Evolutionary conservation across 2,888 invertebrate species (phyloP).

Genomic region (Andrena haemorrhoa): DNA sequence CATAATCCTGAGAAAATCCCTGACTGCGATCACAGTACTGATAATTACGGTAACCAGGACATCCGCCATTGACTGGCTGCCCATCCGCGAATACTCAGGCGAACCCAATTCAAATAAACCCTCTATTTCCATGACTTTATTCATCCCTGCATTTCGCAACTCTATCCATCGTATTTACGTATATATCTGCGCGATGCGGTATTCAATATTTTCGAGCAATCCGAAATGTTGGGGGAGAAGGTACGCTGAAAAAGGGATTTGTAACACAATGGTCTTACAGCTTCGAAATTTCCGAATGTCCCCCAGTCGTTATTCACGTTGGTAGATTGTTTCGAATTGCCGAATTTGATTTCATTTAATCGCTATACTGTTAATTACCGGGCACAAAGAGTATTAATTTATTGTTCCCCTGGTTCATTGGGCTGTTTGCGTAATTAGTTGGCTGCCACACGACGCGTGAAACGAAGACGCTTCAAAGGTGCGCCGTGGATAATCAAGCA

Average conservation of each 20-base stretch:
- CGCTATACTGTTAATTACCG: slow-evolving; percentile 41
- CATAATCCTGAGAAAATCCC: slow-evolving; percentile 60
- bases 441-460: slow-evolving; percentile 41
- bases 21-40: slow-evolving; percentile 55
- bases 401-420: slow-evolving; percentile 50
- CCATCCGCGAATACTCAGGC: slow-evolving; percentile 86
- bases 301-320: not conserved
- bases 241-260: no score
- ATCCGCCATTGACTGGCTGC: slow-evolving; percentile 78
- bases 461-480: slow-evolving; percentile 55
- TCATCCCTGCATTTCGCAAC: not conserved
- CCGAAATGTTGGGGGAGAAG: no score
- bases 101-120: slow-evolving; percentile 86
- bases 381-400: slow-evolving; percentile 60
- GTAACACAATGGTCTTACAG: not conserved
- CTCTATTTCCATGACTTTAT: slow-evolving; percentile 85
- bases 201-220: not conserved
- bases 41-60: slow-evolving; percentile 73
- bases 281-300: not conserved
- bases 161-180: not conserved
- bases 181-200: not conserved
- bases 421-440: slow-evolving; percentile 62
- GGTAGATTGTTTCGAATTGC: not conserved
- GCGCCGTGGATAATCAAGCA: slow-evolving; percentile 31
- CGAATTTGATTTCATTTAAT: slow-evolving; percentile 22